Percentiles rank a stretch among this genome's conserved stretches.
These are phyloP conservation scores for Lasius platythorax DNA, from an alignment of 2,888 invertebrate species.

Conservation along the genomic window DNA sequence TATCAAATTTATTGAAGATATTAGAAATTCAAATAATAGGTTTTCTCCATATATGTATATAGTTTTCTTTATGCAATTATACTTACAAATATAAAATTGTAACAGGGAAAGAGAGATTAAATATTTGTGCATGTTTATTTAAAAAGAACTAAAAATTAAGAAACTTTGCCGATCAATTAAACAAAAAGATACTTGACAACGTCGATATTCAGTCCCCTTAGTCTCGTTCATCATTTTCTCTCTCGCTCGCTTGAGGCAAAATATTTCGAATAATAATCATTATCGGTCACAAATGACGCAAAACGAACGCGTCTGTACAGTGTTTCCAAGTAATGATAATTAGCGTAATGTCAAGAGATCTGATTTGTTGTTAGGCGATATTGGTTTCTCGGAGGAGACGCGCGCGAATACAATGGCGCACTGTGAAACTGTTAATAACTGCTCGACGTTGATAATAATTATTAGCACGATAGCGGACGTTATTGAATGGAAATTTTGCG, in stretches of 20 bases:
- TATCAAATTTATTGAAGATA: background rate
- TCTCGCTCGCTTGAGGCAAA: background rate
- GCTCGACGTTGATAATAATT: constrained; percentile 65
- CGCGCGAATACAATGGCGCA: constrained; percentile 38
- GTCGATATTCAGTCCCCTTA: background rate
- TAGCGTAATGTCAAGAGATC: constrained; percentile 48
- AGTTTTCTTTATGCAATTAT: background rate
- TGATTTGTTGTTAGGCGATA: constrained; percentile 45
- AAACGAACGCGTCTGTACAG: constrained; percentile 19
- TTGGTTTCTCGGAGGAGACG: constrained; percentile 25
- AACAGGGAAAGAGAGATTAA: background rate
- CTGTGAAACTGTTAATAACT: constrained; percentile 47
- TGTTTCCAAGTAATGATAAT: constrained; percentile 45
- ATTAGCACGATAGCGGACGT: constrained; percentile 50
- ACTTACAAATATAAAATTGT: background rate
- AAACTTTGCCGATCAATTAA: background rate
- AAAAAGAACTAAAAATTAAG: constrained; percentile 15
- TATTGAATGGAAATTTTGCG: constrained; percentile 66
- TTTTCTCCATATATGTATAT: background rate
- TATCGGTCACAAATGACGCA: constrained; percentile 41
- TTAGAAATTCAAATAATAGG: no score
- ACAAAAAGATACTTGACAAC: background rate
- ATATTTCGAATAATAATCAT: constrained; percentile 24
- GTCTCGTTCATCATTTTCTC: constrained; percentile 12
- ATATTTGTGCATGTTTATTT: background rate